phyloP scores from a whole-genome alignment of 1,140 invertebrate genomes.

The Cephus cinctus region DNA sequence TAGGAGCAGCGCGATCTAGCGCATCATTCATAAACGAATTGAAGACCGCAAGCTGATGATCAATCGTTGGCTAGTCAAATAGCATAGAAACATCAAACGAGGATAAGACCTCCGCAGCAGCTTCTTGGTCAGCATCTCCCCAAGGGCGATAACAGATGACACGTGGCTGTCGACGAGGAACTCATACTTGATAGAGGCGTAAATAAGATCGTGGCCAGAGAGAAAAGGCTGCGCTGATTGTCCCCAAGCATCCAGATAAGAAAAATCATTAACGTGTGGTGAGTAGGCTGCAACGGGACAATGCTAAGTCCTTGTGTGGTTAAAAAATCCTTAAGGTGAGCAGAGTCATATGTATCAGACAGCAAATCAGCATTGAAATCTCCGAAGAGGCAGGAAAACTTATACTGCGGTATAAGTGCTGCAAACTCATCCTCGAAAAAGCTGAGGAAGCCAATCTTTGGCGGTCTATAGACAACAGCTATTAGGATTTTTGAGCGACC shows the following conservation, averaged over 20 bases:
- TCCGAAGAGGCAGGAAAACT: no score
- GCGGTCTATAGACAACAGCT: no score
- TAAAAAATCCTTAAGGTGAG: background rate
- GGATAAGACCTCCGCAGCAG: background rate
- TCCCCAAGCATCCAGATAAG: background rate
- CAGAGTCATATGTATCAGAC: no score
- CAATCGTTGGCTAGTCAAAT: background rate
- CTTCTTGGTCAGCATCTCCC: background rate
- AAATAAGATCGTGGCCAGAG: background rate
- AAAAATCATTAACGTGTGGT: background rate
- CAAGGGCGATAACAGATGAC: background rate
- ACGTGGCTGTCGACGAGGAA: no score
- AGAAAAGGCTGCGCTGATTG: background rate
- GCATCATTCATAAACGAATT: background rate
- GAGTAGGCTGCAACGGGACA: background rate
- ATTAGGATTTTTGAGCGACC: no score
- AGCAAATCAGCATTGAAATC: no score
- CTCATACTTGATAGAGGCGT: background rate
- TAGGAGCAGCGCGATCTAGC: background rate
- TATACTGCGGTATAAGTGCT: no score
- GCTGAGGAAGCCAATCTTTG: no score
- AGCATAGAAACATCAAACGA: background rate
- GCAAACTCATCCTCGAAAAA: no score
- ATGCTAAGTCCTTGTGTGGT: background rate
- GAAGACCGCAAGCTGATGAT: background rate